Evolutionary conservation across 2,113 vertebrate genomes (phyloP).

Genomic region (Sylvia atricapilla): DNA sequence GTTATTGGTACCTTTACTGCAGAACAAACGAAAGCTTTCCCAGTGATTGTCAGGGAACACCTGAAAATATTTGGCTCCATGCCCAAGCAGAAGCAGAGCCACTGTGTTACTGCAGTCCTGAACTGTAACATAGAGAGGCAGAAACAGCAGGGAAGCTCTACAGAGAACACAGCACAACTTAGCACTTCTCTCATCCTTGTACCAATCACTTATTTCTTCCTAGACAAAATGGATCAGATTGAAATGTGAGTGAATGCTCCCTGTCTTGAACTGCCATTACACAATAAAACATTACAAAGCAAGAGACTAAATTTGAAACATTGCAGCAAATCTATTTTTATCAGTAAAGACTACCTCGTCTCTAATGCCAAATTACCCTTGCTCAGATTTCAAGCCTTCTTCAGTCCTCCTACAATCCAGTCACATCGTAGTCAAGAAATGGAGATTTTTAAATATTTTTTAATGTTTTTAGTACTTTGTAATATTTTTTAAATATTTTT

Average conservation of each 20-base stretch:
- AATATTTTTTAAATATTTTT: background rate
- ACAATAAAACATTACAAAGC: background rate
- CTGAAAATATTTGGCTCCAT: background rate
- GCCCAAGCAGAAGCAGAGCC: background rate
- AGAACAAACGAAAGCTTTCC: background rate
- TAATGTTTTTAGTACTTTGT: too few species aligned
- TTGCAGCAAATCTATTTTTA: background rate
- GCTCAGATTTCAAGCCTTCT: background rate
- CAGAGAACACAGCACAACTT: background rate
- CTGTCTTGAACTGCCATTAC: background rate
- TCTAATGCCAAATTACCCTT: background rate
- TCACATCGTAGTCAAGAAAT: background rate
- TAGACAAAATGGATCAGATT: background rate
- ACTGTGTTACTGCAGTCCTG: background rate
- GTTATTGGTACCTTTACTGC: background rate
- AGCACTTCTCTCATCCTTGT: background rate
- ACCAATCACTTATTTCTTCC: accelerated
- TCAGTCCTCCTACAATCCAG: background rate
- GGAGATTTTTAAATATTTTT: background rate
- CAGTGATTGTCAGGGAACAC: background rate
- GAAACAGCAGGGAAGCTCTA: background rate
- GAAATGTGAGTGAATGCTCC: background rate
- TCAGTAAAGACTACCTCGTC: background rate
- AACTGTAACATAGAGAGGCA: background rate
- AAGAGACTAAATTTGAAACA: background rate